phyloP scores from a whole-genome alignment of 2,113 vertebrate genomes.

The Procavia capensis region DNA sequence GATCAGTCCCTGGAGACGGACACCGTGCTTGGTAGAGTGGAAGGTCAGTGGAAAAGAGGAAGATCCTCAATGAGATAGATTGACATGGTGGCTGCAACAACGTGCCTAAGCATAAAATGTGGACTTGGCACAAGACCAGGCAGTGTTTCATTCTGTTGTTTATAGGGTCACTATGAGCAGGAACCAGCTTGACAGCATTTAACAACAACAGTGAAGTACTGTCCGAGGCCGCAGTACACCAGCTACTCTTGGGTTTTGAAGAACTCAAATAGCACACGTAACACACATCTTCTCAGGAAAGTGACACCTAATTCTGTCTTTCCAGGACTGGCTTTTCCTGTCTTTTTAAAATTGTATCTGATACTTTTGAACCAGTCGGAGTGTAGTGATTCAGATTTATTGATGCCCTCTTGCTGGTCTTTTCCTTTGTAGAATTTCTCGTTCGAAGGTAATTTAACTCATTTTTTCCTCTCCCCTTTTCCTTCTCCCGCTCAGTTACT shows the following conservation, averaged over 20 bases:
- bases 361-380: neutral
- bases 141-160: no score
- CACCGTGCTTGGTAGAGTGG: no score
- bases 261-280: neutral
- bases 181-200: no score
- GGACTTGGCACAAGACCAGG: no score
- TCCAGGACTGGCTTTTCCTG: neutral
- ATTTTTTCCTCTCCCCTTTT: neutral
- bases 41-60: no score
- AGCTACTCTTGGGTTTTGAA: neutral
- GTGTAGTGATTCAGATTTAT: neutral
- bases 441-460: conserved; percentile 4
- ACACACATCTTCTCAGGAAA: neutral
- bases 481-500: neutral
- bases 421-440: conserved; percentile 32
- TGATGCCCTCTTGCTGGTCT: neutral
- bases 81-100: no score
- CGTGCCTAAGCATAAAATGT: no score
- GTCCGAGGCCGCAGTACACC: neutral
- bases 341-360: neutral
- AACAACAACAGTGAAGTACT: no score
- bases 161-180: no score
- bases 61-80: no score
- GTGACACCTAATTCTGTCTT: neutral
- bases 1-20: no score